A percentile compares a stretch with the other conserved stretches of the same genome.
These are phyloP conservation scores for Morelia viridis DNA, from an alignment of 2,797 vertebrate species.

Conservation along the genomic window DNA sequence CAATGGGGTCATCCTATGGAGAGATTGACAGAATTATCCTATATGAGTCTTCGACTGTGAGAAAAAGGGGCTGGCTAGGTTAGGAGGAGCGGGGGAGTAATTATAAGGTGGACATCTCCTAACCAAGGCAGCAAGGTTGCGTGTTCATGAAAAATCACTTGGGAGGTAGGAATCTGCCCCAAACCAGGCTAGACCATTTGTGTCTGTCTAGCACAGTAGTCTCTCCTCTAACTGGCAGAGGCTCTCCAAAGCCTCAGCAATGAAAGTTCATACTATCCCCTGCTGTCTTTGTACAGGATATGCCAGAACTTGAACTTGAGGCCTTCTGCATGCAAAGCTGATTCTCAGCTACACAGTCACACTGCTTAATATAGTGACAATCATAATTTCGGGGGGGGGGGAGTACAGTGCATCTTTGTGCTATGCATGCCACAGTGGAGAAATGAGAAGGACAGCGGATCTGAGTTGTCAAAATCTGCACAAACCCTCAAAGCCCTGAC, in stretches of 20 bases:
- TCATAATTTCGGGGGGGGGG: background rate
- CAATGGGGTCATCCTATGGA: constrained; percentile 86
- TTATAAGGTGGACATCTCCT: no score
- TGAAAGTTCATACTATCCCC: background rate
- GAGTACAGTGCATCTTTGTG: background rate
- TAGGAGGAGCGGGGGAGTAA: background rate
- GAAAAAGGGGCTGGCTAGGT: background rate
- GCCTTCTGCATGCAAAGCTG: background rate
- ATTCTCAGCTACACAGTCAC: background rate
- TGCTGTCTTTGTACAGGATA: background rate
- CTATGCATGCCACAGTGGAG: background rate
- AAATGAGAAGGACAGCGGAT: background rate
- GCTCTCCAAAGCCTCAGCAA: background rate
- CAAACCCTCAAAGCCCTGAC: background rate
- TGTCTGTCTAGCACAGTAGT: background rate
- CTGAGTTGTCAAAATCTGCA: background rate
- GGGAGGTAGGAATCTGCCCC: no score
- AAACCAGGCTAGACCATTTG: background rate
- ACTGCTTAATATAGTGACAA: background rate
- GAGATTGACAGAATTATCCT: background rate
- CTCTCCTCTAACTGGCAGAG: background rate
- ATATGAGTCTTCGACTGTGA: background rate
- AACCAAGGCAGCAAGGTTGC: no score
- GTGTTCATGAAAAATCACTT: background rate
- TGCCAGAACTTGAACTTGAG: background rate